Evolutionary conservation across 2,888 invertebrate genomes (phyloP), one percentile per base, ranked within the genome.

Genomic region (Sisyra terminalis): DNA sequence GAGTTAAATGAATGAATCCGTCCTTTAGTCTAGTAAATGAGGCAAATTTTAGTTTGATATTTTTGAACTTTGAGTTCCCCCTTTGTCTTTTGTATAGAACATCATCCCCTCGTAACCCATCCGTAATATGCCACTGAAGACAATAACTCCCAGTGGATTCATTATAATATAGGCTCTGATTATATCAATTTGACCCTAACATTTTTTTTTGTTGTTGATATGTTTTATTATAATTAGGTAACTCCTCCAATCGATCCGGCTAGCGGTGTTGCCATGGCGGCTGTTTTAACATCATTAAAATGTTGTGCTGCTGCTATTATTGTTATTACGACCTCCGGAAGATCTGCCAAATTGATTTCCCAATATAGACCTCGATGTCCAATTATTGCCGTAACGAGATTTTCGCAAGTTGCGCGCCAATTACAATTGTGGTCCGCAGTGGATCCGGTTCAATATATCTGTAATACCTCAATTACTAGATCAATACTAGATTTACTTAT

Each of bases 281-380:
- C 79, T 6, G 81, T 82, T 0, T 69, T 83, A 47, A 77, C 83
- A 3, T 77, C 86, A 0, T 70, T 82, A 49, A 73, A 79, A 47
- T 69, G 71, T 40, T 68, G 69, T 53, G 74, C 77, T 2, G 64
- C 76, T 2, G 82, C 85, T 1, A 86, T 92, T 50, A 72, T 92
- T 50, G 77, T 85, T 40, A 66, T 86, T 41, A 87, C 89, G 8
- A 77, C 75, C 37, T 71, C 73, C n/a, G 75, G 75, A 9, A 61
- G 78, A 49, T 78, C 83, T 16, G 84, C 84, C 6, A 75, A 74
- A 56, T 58, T 78, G 47, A 59, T 84, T 40, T 73, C 84, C 2
- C 71, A 74, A 47, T 78, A 72, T 50, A 67, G 73, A 50, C 82
- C 85, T 1, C 61, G 71, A 42, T 84, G 85, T 56, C 84, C 85